phyloP scores from a whole-genome alignment of 2,113 vertebrate species.

The Phalacrocorax carbo region DNA sequence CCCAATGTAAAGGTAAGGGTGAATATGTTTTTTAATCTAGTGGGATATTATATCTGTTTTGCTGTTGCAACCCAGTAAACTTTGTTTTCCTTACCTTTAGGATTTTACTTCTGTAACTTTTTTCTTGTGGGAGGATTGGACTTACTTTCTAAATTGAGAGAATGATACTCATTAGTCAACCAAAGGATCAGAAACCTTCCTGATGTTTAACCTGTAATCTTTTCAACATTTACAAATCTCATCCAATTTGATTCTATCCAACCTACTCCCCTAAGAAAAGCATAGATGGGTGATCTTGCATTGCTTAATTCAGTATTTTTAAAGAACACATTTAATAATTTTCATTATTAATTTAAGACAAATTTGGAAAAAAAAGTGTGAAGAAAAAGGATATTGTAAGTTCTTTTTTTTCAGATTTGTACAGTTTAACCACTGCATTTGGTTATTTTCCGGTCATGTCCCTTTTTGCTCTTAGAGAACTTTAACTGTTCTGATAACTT shows the following conservation, averaged over 20 bases:
- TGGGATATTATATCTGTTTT: background rate
- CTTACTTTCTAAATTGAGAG: background rate
- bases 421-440: background rate
- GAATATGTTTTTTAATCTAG: background rate
- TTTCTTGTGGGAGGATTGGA: background rate
- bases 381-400: background rate
- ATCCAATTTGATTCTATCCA: background rate
- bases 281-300: background rate
- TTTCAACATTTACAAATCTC: background rate
- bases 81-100: background rate
- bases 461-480: background rate
- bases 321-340: background rate
- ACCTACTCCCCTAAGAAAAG: background rate
- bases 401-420: background rate
- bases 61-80: background rate
- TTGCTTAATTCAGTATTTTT: background rate
- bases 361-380: background rate
- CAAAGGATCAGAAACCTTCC: background rate
- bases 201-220: background rate
- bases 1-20: slow-evolving; percentile 88
- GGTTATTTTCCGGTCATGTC: background rate
- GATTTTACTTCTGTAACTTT: background rate
- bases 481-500: background rate
- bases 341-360: background rate
- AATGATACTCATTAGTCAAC: background rate